These are phyloP conservation scores for Hyposoter dolosus DNA, from an alignment of 2,888 invertebrate species.

Conservation along the genomic window DNA sequence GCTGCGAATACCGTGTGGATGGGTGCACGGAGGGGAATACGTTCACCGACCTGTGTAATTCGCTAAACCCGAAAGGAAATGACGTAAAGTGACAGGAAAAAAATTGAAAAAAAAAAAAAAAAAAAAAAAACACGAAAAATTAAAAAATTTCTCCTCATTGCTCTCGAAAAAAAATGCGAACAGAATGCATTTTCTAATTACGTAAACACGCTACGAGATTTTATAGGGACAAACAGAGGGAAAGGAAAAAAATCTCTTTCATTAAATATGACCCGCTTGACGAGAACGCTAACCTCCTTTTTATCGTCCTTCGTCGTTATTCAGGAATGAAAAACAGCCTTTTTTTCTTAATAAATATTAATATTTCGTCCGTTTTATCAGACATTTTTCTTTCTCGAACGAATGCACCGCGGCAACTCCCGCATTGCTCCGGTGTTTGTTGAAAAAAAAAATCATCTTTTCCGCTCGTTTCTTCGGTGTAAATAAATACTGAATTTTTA, in stretches of 20 bases:
- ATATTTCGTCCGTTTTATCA: not conserved
- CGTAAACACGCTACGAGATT: not conserved
- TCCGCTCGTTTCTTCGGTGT: not conserved
- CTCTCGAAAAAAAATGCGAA: not conserved
- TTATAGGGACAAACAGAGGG: not conserved
- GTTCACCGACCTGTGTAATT: constrained; percentile 58
- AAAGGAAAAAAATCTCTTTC: not conserved
- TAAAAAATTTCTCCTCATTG: not conserved
- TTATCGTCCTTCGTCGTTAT: not conserved
- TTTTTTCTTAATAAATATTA: not conserved
- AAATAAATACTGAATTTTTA: not conserved
- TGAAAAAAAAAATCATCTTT: not conserved
- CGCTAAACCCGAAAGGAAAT: constrained; percentile 46
- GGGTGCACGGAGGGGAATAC: constrained; percentile 4
- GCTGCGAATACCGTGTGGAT: not conserved
- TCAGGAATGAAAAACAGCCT: not conserved
- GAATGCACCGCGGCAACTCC: not conserved
- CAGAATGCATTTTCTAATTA: not conserved
- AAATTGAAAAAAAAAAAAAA: constrained; percentile 10
- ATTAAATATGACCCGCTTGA: not conserved
- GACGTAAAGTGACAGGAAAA: constrained; percentile 5
- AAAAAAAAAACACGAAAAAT: not conserved
- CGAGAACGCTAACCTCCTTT: not conserved
- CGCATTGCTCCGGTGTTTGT: not conserved
- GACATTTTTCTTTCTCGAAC: not conserved